phyloP scores from a whole-genome alignment of 2,888 invertebrate species.

The Dinocampus coccinellae region DNA sequence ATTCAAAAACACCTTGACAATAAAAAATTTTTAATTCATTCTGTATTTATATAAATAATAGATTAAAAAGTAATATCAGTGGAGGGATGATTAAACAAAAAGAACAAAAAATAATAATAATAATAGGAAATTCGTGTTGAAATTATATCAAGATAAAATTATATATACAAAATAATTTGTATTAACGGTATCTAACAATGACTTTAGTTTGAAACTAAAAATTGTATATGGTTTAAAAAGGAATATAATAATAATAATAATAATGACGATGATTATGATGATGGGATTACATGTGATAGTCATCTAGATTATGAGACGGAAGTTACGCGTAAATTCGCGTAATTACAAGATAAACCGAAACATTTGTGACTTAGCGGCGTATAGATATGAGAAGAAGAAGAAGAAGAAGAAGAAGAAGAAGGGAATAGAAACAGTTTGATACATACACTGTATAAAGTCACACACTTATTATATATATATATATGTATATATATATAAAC shows the following conservation, averaged over 20 bases:
- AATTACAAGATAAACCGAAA: constrained; percentile 42
- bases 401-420: constrained; percentile 9
- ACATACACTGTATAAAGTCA: background rate
- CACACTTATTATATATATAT: background rate
- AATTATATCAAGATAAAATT: no score
- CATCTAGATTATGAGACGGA: constrained; percentile 29
- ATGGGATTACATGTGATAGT: background rate
- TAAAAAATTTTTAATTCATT: no score
- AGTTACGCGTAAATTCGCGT: constrained; percentile 41
- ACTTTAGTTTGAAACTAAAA: background rate
- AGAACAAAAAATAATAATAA: no score
- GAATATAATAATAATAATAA: background rate
- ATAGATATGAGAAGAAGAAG: background rate
- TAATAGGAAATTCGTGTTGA: no score
- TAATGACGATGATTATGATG: background rate
- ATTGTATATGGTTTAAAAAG: background rate
- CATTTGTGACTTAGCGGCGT: constrained; percentile 17
- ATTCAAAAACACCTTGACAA: no score
- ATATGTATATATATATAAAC: background rate
- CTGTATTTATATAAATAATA: no score
- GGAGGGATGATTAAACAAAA: no score
- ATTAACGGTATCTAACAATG: background rate
- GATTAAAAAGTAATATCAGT: no score
- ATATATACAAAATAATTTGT: background rate
- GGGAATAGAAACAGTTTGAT: background rate